Conservation (phyloP, 2,888 invertebrate genomes). For the Baccha elongata region DNA sequence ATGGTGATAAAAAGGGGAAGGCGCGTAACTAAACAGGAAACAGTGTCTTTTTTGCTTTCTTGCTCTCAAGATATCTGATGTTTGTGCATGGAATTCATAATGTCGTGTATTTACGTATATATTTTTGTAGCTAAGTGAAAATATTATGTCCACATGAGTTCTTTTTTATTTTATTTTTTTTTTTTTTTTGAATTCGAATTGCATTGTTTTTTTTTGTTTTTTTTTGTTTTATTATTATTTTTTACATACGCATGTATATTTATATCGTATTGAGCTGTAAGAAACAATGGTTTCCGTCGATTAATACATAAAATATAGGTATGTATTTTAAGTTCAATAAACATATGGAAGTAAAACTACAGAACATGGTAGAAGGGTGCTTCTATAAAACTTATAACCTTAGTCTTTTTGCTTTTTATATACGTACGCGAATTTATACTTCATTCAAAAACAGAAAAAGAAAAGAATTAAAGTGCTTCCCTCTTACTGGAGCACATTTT, state of each 20-base stretch:
- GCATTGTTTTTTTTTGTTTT: slow-evolving; percentile 13
- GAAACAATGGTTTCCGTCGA: slow-evolving; percentile 53
- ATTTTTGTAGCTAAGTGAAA: slow-evolving; percentile 44
- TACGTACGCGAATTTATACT: neutral
- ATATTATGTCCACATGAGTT: slow-evolving; percentile 48
- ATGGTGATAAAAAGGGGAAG: slow-evolving; percentile 56
- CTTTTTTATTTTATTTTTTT: slow-evolving; percentile 34
- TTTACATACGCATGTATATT: slow-evolving; percentile 7
- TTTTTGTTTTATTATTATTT: slow-evolving; percentile 28
- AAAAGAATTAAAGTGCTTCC: neutral
- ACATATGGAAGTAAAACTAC: slow-evolving; percentile 19
- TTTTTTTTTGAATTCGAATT: slow-evolving; percentile 51
- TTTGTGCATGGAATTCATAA: slow-evolving; percentile 65
- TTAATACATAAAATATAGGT: slow-evolving; percentile 32
- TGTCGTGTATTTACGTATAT: too few relatives aligned
- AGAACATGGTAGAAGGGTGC: neutral
- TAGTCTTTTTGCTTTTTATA: neutral
- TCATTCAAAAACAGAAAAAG: neutral
- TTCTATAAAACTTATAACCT: neutral
- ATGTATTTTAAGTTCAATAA: slow-evolving; percentile 40
- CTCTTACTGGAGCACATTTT: slow-evolving; percentile 3
- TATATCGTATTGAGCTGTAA: slow-evolving; percentile 20
- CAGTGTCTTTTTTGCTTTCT: slow-evolving; percentile 58
- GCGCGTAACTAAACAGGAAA: slow-evolving; percentile 63
- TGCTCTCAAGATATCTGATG: slow-evolving; percentile 66